Evolutionary conservation across 2,113 vertebrate genomes (phyloP), one percentile per base, ranked within the genome.

Genomic region (Leptobrachium ailaonicum): DNA sequence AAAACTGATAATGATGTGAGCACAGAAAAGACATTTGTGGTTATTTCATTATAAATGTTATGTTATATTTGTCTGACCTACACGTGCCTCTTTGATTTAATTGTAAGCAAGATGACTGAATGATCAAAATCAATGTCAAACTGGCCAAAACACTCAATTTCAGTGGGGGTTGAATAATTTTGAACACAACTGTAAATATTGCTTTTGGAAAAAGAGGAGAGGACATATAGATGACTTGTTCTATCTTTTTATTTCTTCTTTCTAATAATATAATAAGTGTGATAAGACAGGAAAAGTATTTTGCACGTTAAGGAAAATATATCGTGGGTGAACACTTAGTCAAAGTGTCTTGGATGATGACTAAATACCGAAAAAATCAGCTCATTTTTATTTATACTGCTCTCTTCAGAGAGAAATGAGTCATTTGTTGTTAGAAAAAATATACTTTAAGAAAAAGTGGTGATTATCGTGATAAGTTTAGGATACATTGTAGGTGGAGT

Each of bases 321-420:
- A 60, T 60, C 56, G 56, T 60, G 56, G 56, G 56, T 60, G 56
- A 60, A 14, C 56, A 60, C 9, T 60, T 60, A 60, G 56, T 60
- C 56, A 60, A 60, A 60, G 56, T 60, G 13, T 60, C 9, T 60
- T 60, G 3, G 11, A 60, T 13, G 56, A 60, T 2, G 56, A 60
- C 56, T 60, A 60, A 60, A 60, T 60, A 60, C 13, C 9, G 56
- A 60, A 60, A 60, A 11, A 54, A 32, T 32, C 20, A 32, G 20
- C 20, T 50, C 47, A 60, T 13, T 4, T 60, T 60, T 14, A 12
- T 10, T 60, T 60, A 12, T 60, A 13, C 6, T 12, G 13, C 1
- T 12, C 13, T 4, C 11, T 60, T 60, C 11, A 60, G 56, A 11
- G 13, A 60, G 56, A 14, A 60, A 60, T 60, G 56, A 60, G 9